Conservation (phyloP, 2,797 vertebrate genomes). For the Petrocephalus sullivani region DNA sequence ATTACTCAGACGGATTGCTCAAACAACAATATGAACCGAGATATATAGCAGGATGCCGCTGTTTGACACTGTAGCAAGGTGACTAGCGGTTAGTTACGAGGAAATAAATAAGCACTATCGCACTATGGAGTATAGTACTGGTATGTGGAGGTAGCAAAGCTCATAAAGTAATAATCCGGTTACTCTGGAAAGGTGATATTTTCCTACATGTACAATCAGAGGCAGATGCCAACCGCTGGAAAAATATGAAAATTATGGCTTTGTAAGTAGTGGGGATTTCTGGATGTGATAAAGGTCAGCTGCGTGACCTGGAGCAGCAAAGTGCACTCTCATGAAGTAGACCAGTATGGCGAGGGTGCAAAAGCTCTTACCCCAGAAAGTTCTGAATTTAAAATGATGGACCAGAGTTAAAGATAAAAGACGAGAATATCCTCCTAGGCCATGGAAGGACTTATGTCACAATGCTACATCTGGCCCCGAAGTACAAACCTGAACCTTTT, state of each 20-base stretch:
- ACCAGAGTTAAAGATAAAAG: background rate
- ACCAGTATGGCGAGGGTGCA: background rate
- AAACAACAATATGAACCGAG: background rate
- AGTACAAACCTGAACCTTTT: background rate
- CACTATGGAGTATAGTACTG: background rate
- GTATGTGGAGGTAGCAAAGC: background rate
- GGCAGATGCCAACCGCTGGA: constrained; percentile 54
- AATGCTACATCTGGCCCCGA: background rate
- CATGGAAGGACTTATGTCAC: background rate
- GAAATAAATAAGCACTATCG: background rate
- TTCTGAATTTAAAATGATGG: background rate
- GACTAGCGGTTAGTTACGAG: background rate
- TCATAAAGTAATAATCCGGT: background rate
- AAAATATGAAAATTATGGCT: constrained; percentile 45
- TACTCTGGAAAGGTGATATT: background rate
- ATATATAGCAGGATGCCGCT: background rate
- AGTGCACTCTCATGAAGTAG: background rate
- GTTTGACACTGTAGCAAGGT: background rate
- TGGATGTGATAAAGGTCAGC: constrained; percentile 39
- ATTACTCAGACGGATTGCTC: background rate
- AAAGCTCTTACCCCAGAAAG: background rate
- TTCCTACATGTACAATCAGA: constrained; percentile 26
- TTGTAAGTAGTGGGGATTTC: constrained; percentile 50
- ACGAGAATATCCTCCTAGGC: background rate
- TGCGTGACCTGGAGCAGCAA: constrained; percentile 14